Evolutionary conservation across 2,888 invertebrate genomes (phyloP), one percentile per base, ranked within the genome.

Genomic region (Orthonychiurus folsomi): DNA sequence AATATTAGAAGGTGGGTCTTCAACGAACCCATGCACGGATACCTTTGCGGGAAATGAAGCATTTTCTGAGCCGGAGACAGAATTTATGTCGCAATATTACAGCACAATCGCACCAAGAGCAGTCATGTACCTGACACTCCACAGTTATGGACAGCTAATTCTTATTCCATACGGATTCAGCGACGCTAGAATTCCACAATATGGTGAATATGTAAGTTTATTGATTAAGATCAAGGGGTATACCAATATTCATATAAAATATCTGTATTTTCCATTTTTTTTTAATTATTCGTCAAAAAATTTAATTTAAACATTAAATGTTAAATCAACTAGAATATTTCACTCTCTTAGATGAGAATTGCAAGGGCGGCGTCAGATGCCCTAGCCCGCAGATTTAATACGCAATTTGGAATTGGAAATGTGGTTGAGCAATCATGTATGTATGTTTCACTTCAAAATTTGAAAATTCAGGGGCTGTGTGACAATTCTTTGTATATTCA

Each of bases 1-100:
- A 5, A 37, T 15, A 37, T 3, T 23, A 59, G 59, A 75, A 3
- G 79, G 79, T 18, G 62, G 71, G 0, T 24, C 56, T 2, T 37
- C 37, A 37, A 37, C 37, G 15, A 37, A 37, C 15, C 37, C 37
- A 37, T 37, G 37, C 37, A 37, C 37, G 5, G 37, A 37, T 15
- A 37, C 37, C 9, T 37, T 37, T 37, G 37, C 37, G 5, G 37
- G 37, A 37, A 37, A 37, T 37, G 9, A 37, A 37, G 73, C 77
- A 2, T 76, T 77, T 65, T 78, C 78, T 0, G 79, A 79, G 65
- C 74, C 75, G 0, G 79, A 79, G 66, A 76, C 68, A n/a, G 50
- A 37, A 24, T 64, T 66, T 1, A 15, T 69, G 3, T 23, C 24
- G 5, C 52, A 52, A 20, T 9, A 12, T 5, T 20, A 52, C 21